A percentile compares a stretch with the other conserved stretches of the same genome.
These are phyloP conservation scores for Cyclina sinensis DNA, from an alignment of 1,140 invertebrate species.

Conservation along the genomic window DNA sequence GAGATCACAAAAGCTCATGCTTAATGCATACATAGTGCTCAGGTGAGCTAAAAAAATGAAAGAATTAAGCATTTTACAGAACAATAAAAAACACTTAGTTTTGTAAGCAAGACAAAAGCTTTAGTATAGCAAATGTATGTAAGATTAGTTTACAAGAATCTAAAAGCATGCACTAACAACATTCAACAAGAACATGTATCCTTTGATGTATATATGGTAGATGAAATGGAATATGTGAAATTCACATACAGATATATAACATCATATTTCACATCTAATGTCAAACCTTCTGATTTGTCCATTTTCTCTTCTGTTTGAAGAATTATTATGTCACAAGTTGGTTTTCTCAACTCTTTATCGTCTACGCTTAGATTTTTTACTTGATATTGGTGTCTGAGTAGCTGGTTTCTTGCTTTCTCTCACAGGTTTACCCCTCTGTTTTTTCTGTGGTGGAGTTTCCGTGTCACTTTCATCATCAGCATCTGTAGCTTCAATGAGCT, in stretches of 20 bases:
- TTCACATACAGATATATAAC: not conserved
- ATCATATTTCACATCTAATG: not conserved
- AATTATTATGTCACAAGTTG: not conserved
- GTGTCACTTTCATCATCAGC: conserved; percentile 31
- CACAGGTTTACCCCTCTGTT: not conserved
- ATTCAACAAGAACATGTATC: not conserved
- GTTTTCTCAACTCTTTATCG: conserved; percentile 7
- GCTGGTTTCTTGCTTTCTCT: not conserved
- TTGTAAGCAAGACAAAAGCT: no score
- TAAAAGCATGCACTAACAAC: not conserved
- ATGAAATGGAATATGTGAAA: not conserved
- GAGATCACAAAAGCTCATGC: not conserved
- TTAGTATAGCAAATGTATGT: not conserved
- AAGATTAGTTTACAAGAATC: not conserved
- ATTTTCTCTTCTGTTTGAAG: not conserved
- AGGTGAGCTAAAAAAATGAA: not conserved
- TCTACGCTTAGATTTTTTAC: conserved; percentile 24
- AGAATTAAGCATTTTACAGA: not conserved
- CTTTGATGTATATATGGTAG: not conserved
- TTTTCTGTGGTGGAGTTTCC: conserved; percentile 10
- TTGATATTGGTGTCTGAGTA: not conserved
- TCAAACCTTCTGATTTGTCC: not conserved
- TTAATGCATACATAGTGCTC: no score
- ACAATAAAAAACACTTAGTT: not conserved
- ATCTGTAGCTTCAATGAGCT: not conserved